Conservation (phyloP, 1,140 invertebrate genomes). For the Drosophila baimaii region DNA sequence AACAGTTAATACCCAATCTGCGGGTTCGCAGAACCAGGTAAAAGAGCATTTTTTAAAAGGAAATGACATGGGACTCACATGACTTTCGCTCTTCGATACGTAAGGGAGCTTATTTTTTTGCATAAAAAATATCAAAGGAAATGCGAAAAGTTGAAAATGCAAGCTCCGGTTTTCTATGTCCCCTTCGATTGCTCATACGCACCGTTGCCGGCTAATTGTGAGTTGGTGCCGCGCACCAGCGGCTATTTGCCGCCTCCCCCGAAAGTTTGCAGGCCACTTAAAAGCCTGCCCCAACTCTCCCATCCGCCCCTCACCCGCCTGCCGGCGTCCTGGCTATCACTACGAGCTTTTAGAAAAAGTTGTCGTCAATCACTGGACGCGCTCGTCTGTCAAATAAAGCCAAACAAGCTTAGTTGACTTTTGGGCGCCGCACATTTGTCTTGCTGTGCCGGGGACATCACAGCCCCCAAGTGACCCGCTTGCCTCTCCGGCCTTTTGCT, state of each 20-base stretch:
- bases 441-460: constrained; percentile 30
- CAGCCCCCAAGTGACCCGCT: constrained; percentile 10
- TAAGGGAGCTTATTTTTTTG: not conserved
- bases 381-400: constrained; percentile 73
- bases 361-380: constrained; percentile 64
- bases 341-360: constrained; percentile 48
- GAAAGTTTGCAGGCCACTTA: too few relatives aligned
- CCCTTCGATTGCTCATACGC: constrained; percentile 37
- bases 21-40: not conserved
- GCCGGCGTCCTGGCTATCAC: not conserved
- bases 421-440: constrained; percentile 70
- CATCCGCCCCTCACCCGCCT: not conserved
- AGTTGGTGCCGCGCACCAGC: constrained; percentile 14
- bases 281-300: not conserved
- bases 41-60: not conserved
- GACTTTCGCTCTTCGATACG: not conserved
- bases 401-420: constrained; percentile 74
- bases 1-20: not conserved
- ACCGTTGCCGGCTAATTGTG: constrained; percentile 41
- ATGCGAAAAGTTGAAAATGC: not conserved
- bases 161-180: not conserved
- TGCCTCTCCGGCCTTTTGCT: not conserved
- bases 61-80: not conserved
- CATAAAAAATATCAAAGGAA: not conserved
- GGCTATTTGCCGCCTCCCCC: not conserved